Percentiles rank a stretch among this genome's conserved stretches.
Evolutionary conservation across 2,888 invertebrate genomes (phyloP).

Genomic region (Protonemura montana): DNA sequence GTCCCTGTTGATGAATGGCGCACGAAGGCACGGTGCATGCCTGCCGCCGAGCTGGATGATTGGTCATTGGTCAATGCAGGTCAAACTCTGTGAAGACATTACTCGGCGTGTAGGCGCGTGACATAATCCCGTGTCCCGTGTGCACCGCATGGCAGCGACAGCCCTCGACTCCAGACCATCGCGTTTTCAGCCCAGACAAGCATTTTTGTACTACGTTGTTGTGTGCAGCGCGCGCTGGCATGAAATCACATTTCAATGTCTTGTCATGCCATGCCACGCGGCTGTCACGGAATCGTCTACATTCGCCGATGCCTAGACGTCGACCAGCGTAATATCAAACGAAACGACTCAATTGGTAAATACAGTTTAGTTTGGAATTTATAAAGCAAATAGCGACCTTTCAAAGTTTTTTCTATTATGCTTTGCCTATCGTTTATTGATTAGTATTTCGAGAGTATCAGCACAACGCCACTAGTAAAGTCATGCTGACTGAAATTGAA

Average conservation of each 20-base stretch:
- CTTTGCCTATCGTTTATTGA: no score
- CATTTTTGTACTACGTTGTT: no score
- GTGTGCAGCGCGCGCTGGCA: neutral
- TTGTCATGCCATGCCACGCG: neutral
- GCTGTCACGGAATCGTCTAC: neutral
- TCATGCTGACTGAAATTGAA: no score
- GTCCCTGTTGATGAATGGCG: neutral
- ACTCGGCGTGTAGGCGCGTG: neutral
- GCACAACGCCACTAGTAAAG: no score
- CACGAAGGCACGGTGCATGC: neutral
- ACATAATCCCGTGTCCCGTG: neutral
- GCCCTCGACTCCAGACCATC: neutral
- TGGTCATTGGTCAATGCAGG: neutral
- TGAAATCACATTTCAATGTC: slow-evolving; percentile 12
- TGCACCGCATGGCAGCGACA: no score
- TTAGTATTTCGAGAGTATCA: no score
- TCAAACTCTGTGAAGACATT: neutral
- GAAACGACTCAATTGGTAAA: neutral
- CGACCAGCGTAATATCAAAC: neutral
- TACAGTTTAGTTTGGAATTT: neutral
- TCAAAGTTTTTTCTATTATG: no score
- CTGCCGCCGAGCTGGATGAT: neutral
- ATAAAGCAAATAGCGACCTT: no score
- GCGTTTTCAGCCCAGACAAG: neutral
- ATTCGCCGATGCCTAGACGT: no score